These are phyloP conservation scores for Argopecten irradians DNA, from an alignment of 1,140 invertebrate genomes.

Conservation along the genomic window DNA sequence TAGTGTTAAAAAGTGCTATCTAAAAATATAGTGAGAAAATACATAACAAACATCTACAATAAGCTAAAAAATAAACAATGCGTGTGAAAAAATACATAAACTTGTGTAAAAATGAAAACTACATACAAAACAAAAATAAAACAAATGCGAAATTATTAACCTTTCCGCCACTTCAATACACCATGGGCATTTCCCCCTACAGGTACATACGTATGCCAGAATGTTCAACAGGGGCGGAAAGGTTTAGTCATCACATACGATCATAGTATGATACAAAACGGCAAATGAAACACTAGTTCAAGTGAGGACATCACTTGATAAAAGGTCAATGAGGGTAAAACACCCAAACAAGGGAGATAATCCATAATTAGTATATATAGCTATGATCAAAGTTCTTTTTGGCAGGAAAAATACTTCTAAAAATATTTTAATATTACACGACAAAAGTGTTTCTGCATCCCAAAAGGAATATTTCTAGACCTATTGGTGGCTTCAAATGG, in stretches of 20 bases:
- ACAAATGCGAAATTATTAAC: neutral
- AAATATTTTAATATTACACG: too few relatives aligned
- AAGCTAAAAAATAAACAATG: constrained; percentile 18
- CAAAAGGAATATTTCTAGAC: too few relatives aligned
- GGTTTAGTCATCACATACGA: neutral
- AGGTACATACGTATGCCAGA: too few relatives aligned
- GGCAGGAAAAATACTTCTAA: too few relatives aligned
- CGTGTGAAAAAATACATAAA: neutral
- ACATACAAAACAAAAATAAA: constrained; percentile 10
- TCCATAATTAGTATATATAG: too few relatives aligned
- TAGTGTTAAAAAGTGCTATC: constrained; percentile 8
- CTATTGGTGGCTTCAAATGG: too few relatives aligned
- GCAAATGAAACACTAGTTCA: neutral
- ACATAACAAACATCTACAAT: neutral
- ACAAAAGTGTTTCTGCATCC: too few relatives aligned
- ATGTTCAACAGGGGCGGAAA: neutral
- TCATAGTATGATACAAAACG: neutral
- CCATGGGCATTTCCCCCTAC: neutral
- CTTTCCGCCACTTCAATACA: neutral
- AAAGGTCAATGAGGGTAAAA: neutral
- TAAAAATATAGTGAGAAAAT: neutral
- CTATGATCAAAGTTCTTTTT: too few relatives aligned
- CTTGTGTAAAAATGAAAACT: neutral
- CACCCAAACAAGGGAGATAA: too few relatives aligned
- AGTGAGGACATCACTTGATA: neutral